These are phyloP conservation scores for Meles meles DNA, from an alignment of 2,113 vertebrate genomes.

Conservation along the genomic window DNA sequence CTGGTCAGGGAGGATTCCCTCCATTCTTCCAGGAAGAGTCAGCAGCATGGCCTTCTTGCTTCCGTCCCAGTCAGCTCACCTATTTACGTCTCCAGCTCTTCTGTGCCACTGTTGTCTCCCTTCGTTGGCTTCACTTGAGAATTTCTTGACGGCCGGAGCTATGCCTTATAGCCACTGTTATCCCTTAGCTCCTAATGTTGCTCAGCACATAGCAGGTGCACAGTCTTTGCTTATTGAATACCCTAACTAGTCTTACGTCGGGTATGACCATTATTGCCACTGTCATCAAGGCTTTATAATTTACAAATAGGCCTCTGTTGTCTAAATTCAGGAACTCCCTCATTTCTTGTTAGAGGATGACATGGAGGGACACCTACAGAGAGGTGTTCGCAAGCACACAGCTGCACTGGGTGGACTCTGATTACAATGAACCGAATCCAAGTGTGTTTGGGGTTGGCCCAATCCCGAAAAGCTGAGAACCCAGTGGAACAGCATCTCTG, in stretches of 20 bases:
- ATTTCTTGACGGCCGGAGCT: not conserved
- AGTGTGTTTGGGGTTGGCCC: not conserved
- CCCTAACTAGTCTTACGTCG: not conserved
- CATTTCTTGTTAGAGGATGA: not conserved
- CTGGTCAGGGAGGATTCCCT: not conserved
- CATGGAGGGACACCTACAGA: not conserved
- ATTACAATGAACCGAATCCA: not conserved
- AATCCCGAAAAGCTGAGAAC: not conserved
- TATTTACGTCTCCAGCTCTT: accelerated
- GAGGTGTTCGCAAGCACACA: accelerated
- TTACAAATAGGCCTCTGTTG: not conserved
- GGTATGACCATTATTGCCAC: not conserved
- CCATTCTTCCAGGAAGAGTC: not conserved
- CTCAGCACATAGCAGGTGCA: not conserved
- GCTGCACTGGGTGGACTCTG: not conserved
- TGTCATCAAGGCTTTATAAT: not conserved
- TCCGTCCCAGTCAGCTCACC: not conserved
- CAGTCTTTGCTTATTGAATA: not conserved
- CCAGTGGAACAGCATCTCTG: not conserved
- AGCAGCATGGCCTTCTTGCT: not conserved
- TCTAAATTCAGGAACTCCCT: not conserved
- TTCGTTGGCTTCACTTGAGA: not conserved
- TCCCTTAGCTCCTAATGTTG: too few relatives aligned
- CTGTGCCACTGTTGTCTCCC: not conserved
- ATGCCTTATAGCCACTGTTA: not conserved